A percentile compares a stretch with the other conserved stretches of the same genome.
These are phyloP conservation scores for Spheniscus mendiculus DNA, from an alignment of 2,113 vertebrate species.

Conservation along the genomic window DNA sequence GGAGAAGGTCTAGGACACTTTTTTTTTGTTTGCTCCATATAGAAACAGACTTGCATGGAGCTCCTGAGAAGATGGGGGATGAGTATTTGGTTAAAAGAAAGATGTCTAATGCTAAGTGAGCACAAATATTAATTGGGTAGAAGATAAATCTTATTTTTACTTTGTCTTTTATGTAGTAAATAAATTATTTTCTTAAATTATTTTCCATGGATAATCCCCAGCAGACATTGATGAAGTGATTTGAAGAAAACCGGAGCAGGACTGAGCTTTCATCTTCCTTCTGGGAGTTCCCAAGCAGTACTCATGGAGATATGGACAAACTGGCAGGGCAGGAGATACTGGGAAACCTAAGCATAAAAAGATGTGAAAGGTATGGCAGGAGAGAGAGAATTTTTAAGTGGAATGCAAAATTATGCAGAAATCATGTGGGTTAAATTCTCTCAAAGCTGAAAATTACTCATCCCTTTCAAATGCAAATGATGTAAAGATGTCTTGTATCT, in stretches of 20 bases:
- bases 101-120: neutral
- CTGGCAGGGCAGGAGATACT: slow-evolving; percentile 9
- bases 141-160: neutral
- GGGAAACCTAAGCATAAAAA: slow-evolving; percentile 43
- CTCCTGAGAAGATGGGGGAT: neutral
- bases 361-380: slow-evolving; percentile 46
- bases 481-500: slow-evolving; percentile 55
- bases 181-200: slow-evolving; percentile 29
- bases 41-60: neutral
- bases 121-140: neutral
- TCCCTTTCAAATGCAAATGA: slow-evolving; percentile 79
- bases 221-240: neutral
- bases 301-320: slow-evolving; percentile 32
- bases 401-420: slow-evolving; percentile 62
- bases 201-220: slow-evolving; percentile 53
- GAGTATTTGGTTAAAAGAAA: neutral
- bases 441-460: slow-evolving; percentile 68
- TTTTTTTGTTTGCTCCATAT: neutral
- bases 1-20: neutral
- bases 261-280: slow-evolving; percentile 62
- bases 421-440: slow-evolving; percentile 47
- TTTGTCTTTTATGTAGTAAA: slow-evolving; percentile 3
- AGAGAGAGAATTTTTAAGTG: slow-evolving; percentile 63
- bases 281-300: neutral
- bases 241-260: slow-evolving; percentile 34